Evolutionary conservation across 2,888 invertebrate genomes (phyloP), one percentile per base, ranked within the genome.

Genomic region (Caenorhabditis sp.): DNA sequence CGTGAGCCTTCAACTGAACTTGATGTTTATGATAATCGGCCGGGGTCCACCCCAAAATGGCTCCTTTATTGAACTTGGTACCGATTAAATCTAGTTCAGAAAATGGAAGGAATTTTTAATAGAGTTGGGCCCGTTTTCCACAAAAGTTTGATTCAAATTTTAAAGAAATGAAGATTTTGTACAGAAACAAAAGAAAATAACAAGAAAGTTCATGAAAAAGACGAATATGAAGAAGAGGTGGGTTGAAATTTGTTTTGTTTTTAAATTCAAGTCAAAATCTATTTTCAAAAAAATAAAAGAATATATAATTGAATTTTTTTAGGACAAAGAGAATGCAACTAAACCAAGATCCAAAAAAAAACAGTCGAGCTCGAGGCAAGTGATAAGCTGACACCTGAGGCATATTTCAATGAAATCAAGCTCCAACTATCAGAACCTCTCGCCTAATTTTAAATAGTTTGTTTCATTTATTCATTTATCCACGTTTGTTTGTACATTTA

Each of bases 351-450:
- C 7, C 12, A 43, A 43, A 14, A 43, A n/a, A n/a, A 43, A 43
- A 5, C 2, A 4, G n/a, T 21, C n/a, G 52, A 52, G 21, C n/a
- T 52, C 4, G 52, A 52, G 12, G 21, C 52, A 52, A 52, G 17
- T 20, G 52, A 52, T n/a, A 52, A 52, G 12, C 5, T 52, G 21
- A 52, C 52, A 21, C 52, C 52, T 3, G 52, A 52, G 1, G 52
- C 52, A 23, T 52, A 52, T 52, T 52, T 52, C 52, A 52, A 52
- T 21, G 21, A 20, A 20, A 52, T 52, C 52, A n/a, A 52, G 12
- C 21, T 21, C 3, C 20, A 52, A 23, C 21, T 52, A 3, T 3
- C 52, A 21, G 10, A 14, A n/a, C 17, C 50, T 3, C 21, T 7
- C 21, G 17, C 5, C 43, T 43, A 12, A 14, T 43, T 43, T 14